Conservation (phyloP, 2,113 vertebrate genomes). For the Mola mola region DNA sequence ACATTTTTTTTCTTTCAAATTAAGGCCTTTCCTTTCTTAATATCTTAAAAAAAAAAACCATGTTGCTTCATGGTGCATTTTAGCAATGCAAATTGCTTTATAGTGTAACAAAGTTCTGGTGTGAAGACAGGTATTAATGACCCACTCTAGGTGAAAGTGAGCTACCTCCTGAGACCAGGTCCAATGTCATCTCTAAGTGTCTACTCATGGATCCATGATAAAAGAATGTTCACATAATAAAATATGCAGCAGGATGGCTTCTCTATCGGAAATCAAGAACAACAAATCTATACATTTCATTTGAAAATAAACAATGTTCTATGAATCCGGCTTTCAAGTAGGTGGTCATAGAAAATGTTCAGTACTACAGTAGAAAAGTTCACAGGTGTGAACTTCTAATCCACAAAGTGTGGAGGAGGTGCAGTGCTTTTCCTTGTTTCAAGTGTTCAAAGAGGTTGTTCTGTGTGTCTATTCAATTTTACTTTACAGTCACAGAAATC, state of each 20-base stretch:
- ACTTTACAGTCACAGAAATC: not conserved
- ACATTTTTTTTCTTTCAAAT: not conserved
- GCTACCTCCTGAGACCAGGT: conserved; percentile 17
- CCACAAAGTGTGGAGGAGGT: conserved; percentile 6
- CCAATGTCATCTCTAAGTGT: conserved; percentile 31
- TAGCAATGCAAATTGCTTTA: too few species aligned
- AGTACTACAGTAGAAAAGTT: conserved; percentile 41
- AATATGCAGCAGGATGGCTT: conserved; percentile 46
- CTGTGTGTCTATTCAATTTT: conserved; percentile 5
- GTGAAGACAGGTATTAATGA: conserved; percentile 25
- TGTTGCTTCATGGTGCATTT: too few species aligned
- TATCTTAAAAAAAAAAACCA: too few species aligned
- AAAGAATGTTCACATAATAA: conserved; percentile 56
- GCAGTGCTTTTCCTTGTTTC: conserved; percentile 19
- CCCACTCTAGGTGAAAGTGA: conserved; percentile 14
- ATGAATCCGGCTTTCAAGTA: conserved; percentile 45
- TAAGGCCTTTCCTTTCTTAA: too few species aligned
- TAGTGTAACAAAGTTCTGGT: conserved; percentile 61
- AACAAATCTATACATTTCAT: conserved; percentile 63
- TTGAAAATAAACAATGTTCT: conserved; percentile 51
- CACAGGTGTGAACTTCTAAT: conserved; percentile 30
- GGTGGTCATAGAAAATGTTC: conserved; percentile 43
- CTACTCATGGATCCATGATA: conserved; percentile 21
- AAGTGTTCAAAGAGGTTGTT: conserved; percentile 47
- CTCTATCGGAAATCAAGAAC: conserved; percentile 42